Evolutionary conservation across 2,113 vertebrate species (phyloP), one percentile per base, ranked within the genome.

Genomic region (Ptilorrhoa leucosticta): DNA sequence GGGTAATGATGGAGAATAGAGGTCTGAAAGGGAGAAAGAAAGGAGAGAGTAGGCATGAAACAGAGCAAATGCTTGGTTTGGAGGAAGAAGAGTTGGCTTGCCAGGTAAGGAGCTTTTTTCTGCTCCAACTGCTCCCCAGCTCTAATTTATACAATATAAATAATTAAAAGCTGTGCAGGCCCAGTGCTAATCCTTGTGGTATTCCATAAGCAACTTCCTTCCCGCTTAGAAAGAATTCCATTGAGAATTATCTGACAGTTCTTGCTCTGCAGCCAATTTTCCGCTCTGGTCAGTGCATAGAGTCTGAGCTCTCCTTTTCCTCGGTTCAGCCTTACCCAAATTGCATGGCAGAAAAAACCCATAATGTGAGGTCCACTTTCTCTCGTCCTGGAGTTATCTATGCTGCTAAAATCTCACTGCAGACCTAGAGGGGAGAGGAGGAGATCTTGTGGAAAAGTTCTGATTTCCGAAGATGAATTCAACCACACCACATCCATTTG

Each of bases 151-250:
- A 65, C 47, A 86, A 91, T 77, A 94, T 93, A 93, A 93, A 86
- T 92, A 95, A 96, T 96, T 86, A 94, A 96, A 94, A 92, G 64
- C 40, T 86, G 31, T 88, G 75, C 71, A 88, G 81, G 18, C 63
- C 78, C 79, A 66, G 82, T 80, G 66, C 75, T 95, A 96, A 95
- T 94, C 90, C 75, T 96, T 95, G 90, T 93, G 93, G 94, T 95
- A 83, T 95, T 96, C 93, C 93, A 96, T 94, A 96, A 83, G 93
- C 60, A 95, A 90, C 95, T 93, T 96, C 85, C 94, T 96, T 93
- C 87, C 78, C 0, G 1, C 85, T 93, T 86, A 90, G 92, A 93
- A 95, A 90, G 66, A 81, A 73, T 95, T 60, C 93, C 81, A 93
- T 73, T 93, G 93, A 93, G 93, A 96, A 93, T 94, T 95, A 88